Evolutionary conservation across 2,888 invertebrate species (phyloP).

Genomic region (Cheilosia vernalis): DNA sequence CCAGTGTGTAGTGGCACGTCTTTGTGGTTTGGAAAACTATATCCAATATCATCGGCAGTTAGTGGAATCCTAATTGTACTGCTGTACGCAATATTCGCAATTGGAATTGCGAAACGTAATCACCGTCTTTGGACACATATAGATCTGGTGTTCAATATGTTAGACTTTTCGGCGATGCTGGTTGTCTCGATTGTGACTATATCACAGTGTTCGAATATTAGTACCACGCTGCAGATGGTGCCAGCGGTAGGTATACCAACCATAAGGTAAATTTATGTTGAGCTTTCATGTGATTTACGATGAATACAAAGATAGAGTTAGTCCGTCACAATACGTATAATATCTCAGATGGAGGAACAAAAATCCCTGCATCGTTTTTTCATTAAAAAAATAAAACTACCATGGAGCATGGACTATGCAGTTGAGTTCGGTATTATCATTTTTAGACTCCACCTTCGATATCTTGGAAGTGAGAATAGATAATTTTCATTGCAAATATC

Average conservation of each 20-base stretch:
- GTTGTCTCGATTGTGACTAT: constrained; percentile 53
- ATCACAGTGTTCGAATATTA: constrained; percentile 25
- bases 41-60: constrained; percentile 47
- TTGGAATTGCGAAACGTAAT: constrained; percentile 36
- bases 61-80: constrained; percentile 42
- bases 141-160: constrained; percentile 56
- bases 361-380: no score
- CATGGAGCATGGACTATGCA: no score
- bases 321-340: no score
- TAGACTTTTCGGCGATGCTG: constrained; percentile 61
- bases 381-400: no score
- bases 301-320: no score
- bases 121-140: constrained; percentile 43
- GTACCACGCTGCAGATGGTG: constrained; percentile 19
- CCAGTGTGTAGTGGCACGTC: constrained; percentile 53
- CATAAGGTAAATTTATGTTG: background rate
- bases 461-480: no score
- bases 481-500: no score
- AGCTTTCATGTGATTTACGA: no score
- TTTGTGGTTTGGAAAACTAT: constrained; percentile 49
- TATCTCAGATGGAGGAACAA: no score
- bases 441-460: no score
- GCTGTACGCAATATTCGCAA: constrained; percentile 33
- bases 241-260: constrained; percentile 26
- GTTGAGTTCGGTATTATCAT: no score